Evolutionary conservation across 2,797 vertebrate genomes (phyloP).

Genomic region (Capromys pilorides): DNA sequence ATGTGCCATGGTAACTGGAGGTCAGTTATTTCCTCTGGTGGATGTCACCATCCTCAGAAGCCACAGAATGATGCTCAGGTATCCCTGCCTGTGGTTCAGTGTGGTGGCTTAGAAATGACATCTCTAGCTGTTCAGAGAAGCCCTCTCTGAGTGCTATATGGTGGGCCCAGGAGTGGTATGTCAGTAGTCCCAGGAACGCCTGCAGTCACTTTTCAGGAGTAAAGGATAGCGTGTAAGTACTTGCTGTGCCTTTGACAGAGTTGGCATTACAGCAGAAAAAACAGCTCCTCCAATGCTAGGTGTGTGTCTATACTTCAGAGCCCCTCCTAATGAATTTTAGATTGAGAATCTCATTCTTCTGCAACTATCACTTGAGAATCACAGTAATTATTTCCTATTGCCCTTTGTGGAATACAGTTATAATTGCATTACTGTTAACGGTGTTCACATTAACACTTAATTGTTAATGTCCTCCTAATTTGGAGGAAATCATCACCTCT

Average conservation of each 20-base stretch:
- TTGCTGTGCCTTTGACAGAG: constrained; percentile 40
- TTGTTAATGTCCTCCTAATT: constrained; percentile 86
- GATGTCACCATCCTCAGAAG: constrained; percentile 46
- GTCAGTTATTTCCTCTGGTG: constrained; percentile 54
- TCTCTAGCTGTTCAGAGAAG: constrained; percentile 55
- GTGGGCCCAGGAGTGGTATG: not conserved
- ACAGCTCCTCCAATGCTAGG: not conserved
- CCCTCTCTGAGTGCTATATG: not conserved
- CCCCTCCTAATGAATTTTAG: constrained; percentile 83
- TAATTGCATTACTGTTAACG: constrained; percentile 86
- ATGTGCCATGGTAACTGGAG: constrained; percentile 54
- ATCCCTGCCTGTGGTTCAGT: constrained; percentile 27
- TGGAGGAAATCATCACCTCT: constrained; percentile 82
- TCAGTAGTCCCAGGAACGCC: constrained; percentile 36
- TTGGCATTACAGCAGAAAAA: not conserved
- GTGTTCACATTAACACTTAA: constrained; percentile 85
- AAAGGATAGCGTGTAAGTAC: not conserved
- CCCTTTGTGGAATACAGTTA: constrained; percentile 86
- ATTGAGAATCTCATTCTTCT: constrained; percentile 83
- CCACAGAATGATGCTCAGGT: not conserved
- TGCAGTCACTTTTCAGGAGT: constrained; percentile 52
- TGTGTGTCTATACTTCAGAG: constrained; percentile 67
- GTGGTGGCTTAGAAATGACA: not conserved
- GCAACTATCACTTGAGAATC: constrained; percentile 86
- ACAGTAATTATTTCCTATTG: constrained; percentile 87